Evolutionary conservation across 2,888 invertebrate species (phyloP), one percentile per base, ranked within the genome.

Genomic region (Sturmia bella): DNA sequence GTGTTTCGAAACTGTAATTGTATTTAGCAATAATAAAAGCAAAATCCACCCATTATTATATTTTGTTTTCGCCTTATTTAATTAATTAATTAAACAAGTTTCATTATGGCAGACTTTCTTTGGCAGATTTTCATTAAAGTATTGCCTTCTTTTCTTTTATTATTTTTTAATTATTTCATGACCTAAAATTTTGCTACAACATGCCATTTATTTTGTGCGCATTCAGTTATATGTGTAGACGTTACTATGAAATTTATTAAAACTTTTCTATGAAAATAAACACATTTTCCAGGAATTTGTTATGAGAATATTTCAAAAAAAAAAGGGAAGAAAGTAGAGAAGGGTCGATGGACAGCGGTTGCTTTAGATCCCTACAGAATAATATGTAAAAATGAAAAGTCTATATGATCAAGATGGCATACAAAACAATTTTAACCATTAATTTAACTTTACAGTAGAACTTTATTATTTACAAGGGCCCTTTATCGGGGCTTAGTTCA

Each of bases 81-180:
- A 5, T 15, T 45, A 9, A 45, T 45, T 15, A 15, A 9, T 17
- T 45, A 6, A n/a, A 45, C 15, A 43, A 15, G 1, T 32, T 32
- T 32, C 32, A 9, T 7, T 32, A 32, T 1, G 5, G 32, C 5
- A 1, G 7, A 32, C 9, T 32, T 32, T 32, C 6, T 32, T 27
- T 32, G 5, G 32, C 32, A 32, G 32, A 32, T 32, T 32, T 32
- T 32, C 9, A 32, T 32, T 32, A 32, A 32, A 32, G 7, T 32
- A 6, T 32, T 32, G n/a, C 45, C 17, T 66, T 57, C 41, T 11
- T 32, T 11, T 27, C 4, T 2, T 12, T 2, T 63, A 24, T 45
- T 45, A 7, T 59, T 77, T 59, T 17, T 45, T 52, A 72, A 72
- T 72, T 59, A 72, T 72, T 59, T 12, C 19, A 59, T 78, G 78